phyloP scores from a whole-genome alignment of 2,797 vertebrate genomes.

The Pseudopleuronectes americanus region DNA sequence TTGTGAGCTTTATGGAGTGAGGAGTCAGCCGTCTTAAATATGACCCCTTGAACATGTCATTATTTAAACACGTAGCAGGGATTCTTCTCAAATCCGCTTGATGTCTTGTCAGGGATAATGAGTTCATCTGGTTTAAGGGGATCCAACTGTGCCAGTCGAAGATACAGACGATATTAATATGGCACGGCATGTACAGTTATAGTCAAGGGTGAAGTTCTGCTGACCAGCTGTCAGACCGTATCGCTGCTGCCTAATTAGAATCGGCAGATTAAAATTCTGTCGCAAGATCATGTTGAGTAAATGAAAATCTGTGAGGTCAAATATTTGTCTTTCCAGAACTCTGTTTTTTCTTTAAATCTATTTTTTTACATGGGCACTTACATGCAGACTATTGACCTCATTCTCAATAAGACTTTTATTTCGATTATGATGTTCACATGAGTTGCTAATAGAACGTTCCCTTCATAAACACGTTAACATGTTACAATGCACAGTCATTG shows the following conservation, averaged over 20 bases:
- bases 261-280: constrained; percentile 19
- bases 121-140: constrained; percentile 23
- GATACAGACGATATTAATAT: constrained; percentile 29
- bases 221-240: constrained; percentile 31
- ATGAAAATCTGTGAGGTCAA: constrained; percentile 1
- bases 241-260: constrained; percentile 27
- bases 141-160: constrained; percentile 28
- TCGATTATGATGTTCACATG: too few species aligned
- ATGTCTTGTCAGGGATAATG: constrained; percentile 22
- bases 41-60: constrained; percentile 14
- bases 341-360: too few species aligned
- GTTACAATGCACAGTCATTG: too few species aligned
- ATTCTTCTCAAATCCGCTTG: constrained; percentile 7
- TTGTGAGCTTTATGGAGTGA: background rate
- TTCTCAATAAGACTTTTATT: background rate
- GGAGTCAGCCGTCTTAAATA: constrained; percentile 1
- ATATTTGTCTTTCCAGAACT: too few species aligned
- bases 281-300: constrained; percentile 1
- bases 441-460: background rate
- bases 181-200: too few species aligned
- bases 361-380: too few species aligned
- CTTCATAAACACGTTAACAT: too few species aligned
- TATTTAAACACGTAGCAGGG: constrained; percentile 10
- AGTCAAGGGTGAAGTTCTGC: constrained; percentile 20
- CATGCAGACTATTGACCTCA: too few species aligned